Conservation (phyloP, 53 echinoderm and acorn worm genomes). For the Crossaster papposus region DNA sequence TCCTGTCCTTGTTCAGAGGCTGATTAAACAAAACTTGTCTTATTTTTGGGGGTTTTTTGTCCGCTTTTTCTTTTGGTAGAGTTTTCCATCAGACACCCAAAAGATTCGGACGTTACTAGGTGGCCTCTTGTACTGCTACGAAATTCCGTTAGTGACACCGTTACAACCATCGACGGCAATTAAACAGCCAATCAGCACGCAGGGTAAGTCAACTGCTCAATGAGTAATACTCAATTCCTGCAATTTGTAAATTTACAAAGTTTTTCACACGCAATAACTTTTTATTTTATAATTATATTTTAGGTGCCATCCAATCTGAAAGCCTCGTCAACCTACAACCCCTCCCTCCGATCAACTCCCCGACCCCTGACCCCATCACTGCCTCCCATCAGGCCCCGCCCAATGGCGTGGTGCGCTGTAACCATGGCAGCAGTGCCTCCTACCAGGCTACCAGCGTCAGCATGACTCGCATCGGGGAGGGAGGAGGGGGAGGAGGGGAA, state of each 20-base stretch:
- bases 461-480: slow-evolving; percentile 42
- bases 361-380: slow-evolving; percentile 26
- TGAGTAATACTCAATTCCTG: not conserved
- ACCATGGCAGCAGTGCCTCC: slow-evolving; percentile 8
- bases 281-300: too few relatives aligned
- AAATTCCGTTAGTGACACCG: slow-evolving; percentile 63
- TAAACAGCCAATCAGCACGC: slow-evolving; percentile 48
- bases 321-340: slow-evolving; percentile 56
- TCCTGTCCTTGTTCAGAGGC: too few relatives aligned
- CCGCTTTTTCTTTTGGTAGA: slow-evolving; percentile 61
- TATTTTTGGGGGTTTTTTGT: not conserved
- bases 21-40: too few relatives aligned
- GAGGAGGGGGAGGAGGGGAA: too few relatives aligned
- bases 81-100: slow-evolving; percentile 92
- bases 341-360: slow-evolving; percentile 68
- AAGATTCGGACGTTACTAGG: slow-evolving; percentile 91
- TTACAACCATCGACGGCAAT: slow-evolving; percentile 41
- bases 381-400: slow-evolving; percentile 45
- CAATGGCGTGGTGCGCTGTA: slow-evolving; percentile 59
- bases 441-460: slow-evolving; percentile 33
- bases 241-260: too few relatives aligned
- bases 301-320: slow-evolving; percentile 51
- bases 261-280: too few relatives aligned
- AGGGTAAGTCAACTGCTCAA: slow-evolving; percentile 35
- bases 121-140: slow-evolving; percentile 90